Base-by-base conservation (phyloP, 2,888 invertebrate species). In the Ormyrus rosae region DNA sequence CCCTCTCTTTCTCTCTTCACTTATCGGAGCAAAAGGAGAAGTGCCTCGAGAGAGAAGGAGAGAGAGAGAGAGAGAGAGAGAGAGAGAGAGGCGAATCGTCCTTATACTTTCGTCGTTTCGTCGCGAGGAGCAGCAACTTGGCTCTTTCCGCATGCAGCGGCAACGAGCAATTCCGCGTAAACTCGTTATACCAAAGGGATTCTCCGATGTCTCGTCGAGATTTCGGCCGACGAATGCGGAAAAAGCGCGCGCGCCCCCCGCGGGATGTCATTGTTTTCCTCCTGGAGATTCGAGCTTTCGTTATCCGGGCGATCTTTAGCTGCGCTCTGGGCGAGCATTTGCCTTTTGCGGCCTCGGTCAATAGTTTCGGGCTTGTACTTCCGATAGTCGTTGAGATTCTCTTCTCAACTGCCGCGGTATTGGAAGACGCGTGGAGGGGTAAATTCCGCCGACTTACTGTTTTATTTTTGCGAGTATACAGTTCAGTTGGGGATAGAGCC, bases 81-180 rank as follows among this genome's bases (percentile, higher is more conserved):
- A 63, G 45, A 19, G 19, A 63, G 45, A 19, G 19, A 19, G 19
- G 19, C 19, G 19, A 80, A 80, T 80, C 71, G 71, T 67, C 71
- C 61, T 72, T 76, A 71, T 72, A 76, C 61, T 71, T 80, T 63
- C 19, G 64, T 60, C 61, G 50, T 72, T 71, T 60, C 53, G 34
- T 51, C 65, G 65, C 19, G 19, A 19, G 19, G 19, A 19, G 19
- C 19, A 0, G 19, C 67, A 73, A 79, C 74, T 79, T 69, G 19
- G 63, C 19, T 51, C 60, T 67, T 45, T 51, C 9, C 19, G n/a
- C 48, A 50, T 13, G 63, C 11, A 34, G 73, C 51, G 51, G 19
- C 65, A 82, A 83, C 83, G 83, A 82, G 81, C 84, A 84, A 83
- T 85, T 84, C 81, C 69, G 69, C 78, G 80, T 78, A 83, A 84